Evolutionary conservation across 2,797 vertebrate genomes (phyloP), one percentile per base, ranked within the genome.

Genomic region (Cygnus olor): DNA sequence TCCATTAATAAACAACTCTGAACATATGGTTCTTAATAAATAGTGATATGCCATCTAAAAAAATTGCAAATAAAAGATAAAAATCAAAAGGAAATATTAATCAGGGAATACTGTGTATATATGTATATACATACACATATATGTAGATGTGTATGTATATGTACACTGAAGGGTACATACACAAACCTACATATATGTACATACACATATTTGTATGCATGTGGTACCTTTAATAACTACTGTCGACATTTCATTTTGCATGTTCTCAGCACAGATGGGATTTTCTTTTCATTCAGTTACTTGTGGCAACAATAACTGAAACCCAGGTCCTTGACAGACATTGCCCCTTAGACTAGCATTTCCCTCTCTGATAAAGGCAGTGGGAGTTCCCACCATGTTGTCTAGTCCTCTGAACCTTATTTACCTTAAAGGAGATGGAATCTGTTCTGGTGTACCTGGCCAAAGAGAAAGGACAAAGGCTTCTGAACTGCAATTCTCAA

Each of bases 361-460:
- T 78, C 11, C 58, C 16, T 63, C 16, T 24, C 16, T 73, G n/a
- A 63, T 11, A 64, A 73, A 77, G 34, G 12, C 32, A 68, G 24
- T 32, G 24, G 6, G 15, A 44, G 6, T 44, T 72, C 3, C 28
- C 5, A n/a, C 3, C 5, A 1, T 17, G 22, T 24, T 68, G 34
- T 44, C 44, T 15, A 47, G 49, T 34, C 34, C 54, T 30, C 8
- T 40, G 57, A 18, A 9, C 17, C 7, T 51, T 60, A 6, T 45
- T 56, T 85, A 38, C 40, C 51, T 78, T 25, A 78, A 44, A 38
- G 49, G 54, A 69, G 24, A 17, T 25, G 17, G 6, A 44, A 34
- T 56, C 10, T 66, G 9, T 65, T 65, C 28, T 0, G 0, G 3
- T 21, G 9, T 44, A 32, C 9, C 18, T 21, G 14, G 36, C 36